Evolutionary conservation across 2,888 invertebrate genomes (phyloP).

Genomic region (Acrobeloides nanus): DNA sequence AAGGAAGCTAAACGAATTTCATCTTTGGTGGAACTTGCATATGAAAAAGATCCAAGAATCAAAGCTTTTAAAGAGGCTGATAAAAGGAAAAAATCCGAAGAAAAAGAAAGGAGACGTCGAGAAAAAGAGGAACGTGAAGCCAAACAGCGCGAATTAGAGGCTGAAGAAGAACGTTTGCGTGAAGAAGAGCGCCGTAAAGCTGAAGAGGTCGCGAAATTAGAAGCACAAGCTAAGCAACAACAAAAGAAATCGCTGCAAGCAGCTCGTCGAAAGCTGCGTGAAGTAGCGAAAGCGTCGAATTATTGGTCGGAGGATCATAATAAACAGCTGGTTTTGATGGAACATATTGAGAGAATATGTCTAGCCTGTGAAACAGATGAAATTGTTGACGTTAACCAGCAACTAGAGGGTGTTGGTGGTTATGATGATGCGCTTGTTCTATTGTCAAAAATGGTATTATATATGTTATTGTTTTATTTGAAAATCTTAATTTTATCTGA

Average conservation of each 20-base stretch:
- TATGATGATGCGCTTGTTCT: slow-evolving; percentile 27
- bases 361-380: slow-evolving; percentile 32
- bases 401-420: slow-evolving; percentile 21
- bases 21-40: slow-evolving; percentile 82
- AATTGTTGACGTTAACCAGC: slow-evolving; percentile 34
- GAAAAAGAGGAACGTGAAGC: slow-evolving; percentile 19
- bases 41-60: slow-evolving; percentile 85
- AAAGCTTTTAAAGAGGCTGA: slow-evolving; percentile 69
- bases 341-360: slow-evolving; percentile 39
- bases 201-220: slow-evolving; percentile 12
- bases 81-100: slow-evolving; percentile 28
- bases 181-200: slow-evolving; percentile 13
- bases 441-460: slow-evolving; percentile 18
- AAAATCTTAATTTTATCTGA: neutral
- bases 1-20: slow-evolving; percentile 90
- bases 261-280: slow-evolving; percentile 22
- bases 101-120: slow-evolving; percentile 28
- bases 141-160: slow-evolving; percentile 3
- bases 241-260: slow-evolving; percentile 23
- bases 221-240: slow-evolving; percentile 19
- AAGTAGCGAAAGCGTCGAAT: slow-evolving; percentile 23
- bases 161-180: slow-evolving; percentile 21
- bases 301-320: slow-evolving; percentile 38
- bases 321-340: slow-evolving; percentile 37
- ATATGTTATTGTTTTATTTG: slow-evolving; percentile 9